phyloP scores from a whole-genome alignment of 2,888 invertebrate species.

The Drosophila robusta region DNA sequence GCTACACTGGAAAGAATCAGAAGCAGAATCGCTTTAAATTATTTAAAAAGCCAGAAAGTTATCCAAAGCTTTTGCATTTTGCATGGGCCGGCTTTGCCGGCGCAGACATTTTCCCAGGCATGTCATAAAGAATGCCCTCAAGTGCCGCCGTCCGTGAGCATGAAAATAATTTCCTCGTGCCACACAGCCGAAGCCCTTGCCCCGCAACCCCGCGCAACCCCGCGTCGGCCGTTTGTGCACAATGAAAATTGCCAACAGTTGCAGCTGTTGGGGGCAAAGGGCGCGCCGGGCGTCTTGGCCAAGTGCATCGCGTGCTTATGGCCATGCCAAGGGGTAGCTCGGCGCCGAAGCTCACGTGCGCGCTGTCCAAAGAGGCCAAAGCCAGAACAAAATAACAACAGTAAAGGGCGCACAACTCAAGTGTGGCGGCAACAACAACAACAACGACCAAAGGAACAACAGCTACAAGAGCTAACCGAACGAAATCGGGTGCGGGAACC shows the following conservation, averaged over 20 bases:
- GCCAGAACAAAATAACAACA: constrained; percentile 43
- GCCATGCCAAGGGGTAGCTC: constrained; percentile 46
- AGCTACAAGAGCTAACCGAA: constrained; percentile 13
- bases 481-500: constrained; percentile 35
- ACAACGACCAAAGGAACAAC: constrained; percentile 20
- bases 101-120: constrained; percentile 63
- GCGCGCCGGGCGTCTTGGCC: constrained; percentile 59
- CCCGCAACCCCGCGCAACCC: not conserved
- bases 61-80: constrained; percentile 41
- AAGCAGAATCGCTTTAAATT: constrained; percentile 54
- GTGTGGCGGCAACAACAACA: constrained; percentile 20
- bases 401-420: constrained; percentile 24
- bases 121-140: constrained; percentile 78
- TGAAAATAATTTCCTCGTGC: constrained; percentile 66
- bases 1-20: constrained; percentile 7
- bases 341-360: constrained; percentile 48
- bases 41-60: constrained; percentile 56
- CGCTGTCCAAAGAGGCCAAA: constrained; percentile 54
- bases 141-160: constrained; percentile 72
- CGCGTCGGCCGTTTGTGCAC: constrained; percentile 13
- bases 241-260: constrained; percentile 72
- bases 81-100: constrained; percentile 25
- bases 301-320: constrained; percentile 78
- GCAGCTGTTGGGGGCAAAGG: constrained; percentile 53
- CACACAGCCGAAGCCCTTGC: not conserved